phyloP scores from a whole-genome alignment of 37 sponge, comb jelly and placozoan genomes.

The Crambe crambe region DNA sequence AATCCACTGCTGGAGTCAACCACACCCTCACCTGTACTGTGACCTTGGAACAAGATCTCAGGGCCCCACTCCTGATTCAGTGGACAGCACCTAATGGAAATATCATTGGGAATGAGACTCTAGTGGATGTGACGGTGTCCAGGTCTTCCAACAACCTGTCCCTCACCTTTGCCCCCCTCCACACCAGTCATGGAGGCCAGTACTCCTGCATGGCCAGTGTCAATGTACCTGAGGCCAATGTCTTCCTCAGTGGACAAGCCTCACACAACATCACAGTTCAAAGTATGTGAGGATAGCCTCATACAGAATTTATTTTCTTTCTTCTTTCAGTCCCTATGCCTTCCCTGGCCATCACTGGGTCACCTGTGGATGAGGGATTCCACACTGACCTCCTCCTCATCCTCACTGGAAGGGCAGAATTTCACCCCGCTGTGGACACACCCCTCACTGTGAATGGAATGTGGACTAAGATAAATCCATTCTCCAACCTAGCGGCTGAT shows the following conservation, averaged over 20 bases:
- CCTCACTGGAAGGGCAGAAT: constrained; percentile 9
- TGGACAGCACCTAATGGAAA: not conserved
- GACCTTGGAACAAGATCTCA: not conserved
- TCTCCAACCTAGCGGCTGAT: not conserved
- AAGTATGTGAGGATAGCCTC: too few species aligned
- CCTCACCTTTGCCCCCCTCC: not conserved
- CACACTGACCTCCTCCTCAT: constrained; percentile 9
- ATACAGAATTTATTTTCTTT: too few species aligned
- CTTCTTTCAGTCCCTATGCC: constrained; percentile 18
- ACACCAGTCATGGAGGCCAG: not conserved
- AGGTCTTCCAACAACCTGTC: not conserved
- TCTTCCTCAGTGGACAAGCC: not conserved
- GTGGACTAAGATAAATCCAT: constrained; percentile 9
- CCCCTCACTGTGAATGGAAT: not conserved
- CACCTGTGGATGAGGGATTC: constrained; percentile 29
- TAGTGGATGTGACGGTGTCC: too few species aligned
- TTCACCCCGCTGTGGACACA: constrained; percentile 23
- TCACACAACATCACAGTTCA: not conserved
- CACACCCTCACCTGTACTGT: constrained; percentile 31
- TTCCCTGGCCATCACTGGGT: not conserved
- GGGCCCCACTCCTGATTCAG: not conserved
- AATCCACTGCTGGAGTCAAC: constrained; percentile 3
- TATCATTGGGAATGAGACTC: not conserved
- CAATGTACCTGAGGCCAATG: too few species aligned
- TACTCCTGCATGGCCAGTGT: too few species aligned